These are phyloP conservation scores for Alca torda DNA, from an alignment of 2,797 vertebrate genomes.

Conservation along the genomic window DNA sequence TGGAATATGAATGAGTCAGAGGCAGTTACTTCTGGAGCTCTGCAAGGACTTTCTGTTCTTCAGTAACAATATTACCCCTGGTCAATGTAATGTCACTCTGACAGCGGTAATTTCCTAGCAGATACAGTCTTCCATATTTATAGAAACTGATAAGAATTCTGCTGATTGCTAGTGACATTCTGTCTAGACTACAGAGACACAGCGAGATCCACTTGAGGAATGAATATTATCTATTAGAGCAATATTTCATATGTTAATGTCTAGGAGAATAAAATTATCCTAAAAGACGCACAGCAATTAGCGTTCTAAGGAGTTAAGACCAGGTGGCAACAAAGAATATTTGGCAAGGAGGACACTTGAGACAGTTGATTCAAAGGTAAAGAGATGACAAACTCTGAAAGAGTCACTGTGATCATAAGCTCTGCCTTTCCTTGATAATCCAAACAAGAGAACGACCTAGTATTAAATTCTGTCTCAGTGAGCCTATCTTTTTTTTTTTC, in stretches of 20 bases:
- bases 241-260: slow-evolving; percentile 63
- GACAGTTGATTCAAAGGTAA: slow-evolving; percentile 12
- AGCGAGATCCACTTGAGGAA: slow-evolving; percentile 39
- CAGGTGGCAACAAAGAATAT: background rate
- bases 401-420: background rate
- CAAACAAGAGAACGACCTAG: background rate
- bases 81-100: slow-evolving; percentile 64
- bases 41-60: slow-evolving; percentile 61
- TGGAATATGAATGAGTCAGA: slow-evolving; percentile 15
- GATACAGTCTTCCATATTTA: slow-evolving; percentile 62
- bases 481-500: background rate
- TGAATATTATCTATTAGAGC: slow-evolving; percentile 12
- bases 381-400: background rate
- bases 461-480: background rate
- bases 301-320: slow-evolving; percentile 4
- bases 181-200: slow-evolving; percentile 57
- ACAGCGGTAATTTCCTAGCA: slow-evolving; percentile 65
- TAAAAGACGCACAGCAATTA: slow-evolving; percentile 22
- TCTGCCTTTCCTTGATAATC: background rate
- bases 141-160: slow-evolving; percentile 69
- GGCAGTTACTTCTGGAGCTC: slow-evolving; percentile 30
- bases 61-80: slow-evolving; percentile 51
- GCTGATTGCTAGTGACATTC: slow-evolving; percentile 69
- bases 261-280: slow-evolving; percentile 55
- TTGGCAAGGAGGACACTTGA: background rate